Evolutionary conservation across 2,888 invertebrate genomes (phyloP).

Genomic region (Leptopterna dolabrata): DNA sequence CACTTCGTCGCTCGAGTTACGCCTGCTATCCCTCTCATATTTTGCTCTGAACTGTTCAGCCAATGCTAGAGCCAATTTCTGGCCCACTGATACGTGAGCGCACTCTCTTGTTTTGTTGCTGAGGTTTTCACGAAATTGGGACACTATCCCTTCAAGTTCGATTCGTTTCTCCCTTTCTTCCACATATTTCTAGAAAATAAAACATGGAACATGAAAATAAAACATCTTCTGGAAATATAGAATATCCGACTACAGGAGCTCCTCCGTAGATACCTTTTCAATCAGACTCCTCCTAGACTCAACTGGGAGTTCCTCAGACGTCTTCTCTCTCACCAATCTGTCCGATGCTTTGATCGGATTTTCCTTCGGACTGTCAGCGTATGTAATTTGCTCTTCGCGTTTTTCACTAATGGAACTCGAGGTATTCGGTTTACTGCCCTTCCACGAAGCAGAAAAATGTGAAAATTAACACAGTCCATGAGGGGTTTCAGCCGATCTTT

Average conservation of each 20-base stretch:
- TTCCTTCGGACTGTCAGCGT: not conserved
- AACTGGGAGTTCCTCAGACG: constrained; percentile 1
- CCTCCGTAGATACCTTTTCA: constrained; percentile 1
- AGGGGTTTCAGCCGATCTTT: too few relatives aligned
- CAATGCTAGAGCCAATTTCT: constrained; percentile 43
- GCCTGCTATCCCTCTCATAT: constrained; percentile 17
- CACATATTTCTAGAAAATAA: constrained; percentile 6
- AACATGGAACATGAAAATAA: not conserved
- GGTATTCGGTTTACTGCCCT: constrained; percentile 29
- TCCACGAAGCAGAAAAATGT: not conserved
- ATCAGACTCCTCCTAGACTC: constrained; percentile 1
- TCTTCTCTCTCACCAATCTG: not conserved
- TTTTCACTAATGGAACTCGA: not conserved
- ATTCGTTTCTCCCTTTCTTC: constrained; percentile 42
- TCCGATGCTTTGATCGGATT: not conserved
- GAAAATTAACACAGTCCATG: not conserved
- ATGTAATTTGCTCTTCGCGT: not conserved
- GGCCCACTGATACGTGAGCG: constrained; percentile 17
- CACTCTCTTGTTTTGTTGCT: constrained; percentile 9
- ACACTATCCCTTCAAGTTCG: constrained; percentile 8
- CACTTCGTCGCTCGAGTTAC: not conserved
- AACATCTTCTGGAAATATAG: too few relatives aligned
- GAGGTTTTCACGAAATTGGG: constrained; percentile 14
- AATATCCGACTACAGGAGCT: not conserved
- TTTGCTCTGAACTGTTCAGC: constrained; percentile 43